phyloP scores from a whole-genome alignment of 2,113 vertebrate genomes.

The Lampris megalopsis region DNA sequence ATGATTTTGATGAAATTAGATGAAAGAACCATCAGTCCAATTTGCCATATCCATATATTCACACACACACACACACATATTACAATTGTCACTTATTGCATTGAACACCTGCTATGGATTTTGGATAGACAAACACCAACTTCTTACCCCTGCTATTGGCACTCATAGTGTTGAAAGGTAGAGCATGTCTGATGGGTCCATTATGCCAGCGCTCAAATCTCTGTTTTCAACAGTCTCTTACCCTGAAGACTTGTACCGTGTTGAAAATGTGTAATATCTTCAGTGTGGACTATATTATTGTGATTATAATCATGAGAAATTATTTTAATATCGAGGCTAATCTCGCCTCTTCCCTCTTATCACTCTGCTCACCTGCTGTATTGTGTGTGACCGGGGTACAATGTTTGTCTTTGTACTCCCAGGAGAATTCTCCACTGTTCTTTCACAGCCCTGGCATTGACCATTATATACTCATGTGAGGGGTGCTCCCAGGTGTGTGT shows the following conservation, averaged over 20 bases:
- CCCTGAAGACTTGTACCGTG: conserved; percentile 36
- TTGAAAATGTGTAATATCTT: conserved; percentile 44
- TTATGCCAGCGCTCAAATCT: conserved; percentile 58
- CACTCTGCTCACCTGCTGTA: conserved; percentile 70
- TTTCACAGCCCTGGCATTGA: conserved; percentile 42
- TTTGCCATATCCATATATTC: too few relatives aligned
- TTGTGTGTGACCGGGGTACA: conserved; percentile 65
- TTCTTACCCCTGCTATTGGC: conserved; percentile 34
- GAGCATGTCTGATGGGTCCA: conserved; percentile 41
- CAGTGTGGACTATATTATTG: conserved; percentile 52
- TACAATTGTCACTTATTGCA: background rate
- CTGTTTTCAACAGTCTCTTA: conserved; percentile 58
- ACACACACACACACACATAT: too few relatives aligned
- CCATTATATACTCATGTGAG: conserved; percentile 55
- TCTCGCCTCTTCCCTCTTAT: conserved; percentile 64
- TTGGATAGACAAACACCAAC: conserved; percentile 14
- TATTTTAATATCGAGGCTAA: conserved; percentile 72
- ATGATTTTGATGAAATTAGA: too few relatives aligned
- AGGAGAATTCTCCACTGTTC: conserved; percentile 67
- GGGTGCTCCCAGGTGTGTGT: conserved; percentile 65
- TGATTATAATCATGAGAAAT: conserved; percentile 69
- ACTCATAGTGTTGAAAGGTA: conserved; percentile 61
- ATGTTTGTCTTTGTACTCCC: conserved; percentile 77
- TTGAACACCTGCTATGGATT: conserved; percentile 50
- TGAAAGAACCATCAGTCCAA: too few relatives aligned